Conservation (phyloP, 2,888 invertebrate genomes). For the Malachius bipustulatus region DNA sequence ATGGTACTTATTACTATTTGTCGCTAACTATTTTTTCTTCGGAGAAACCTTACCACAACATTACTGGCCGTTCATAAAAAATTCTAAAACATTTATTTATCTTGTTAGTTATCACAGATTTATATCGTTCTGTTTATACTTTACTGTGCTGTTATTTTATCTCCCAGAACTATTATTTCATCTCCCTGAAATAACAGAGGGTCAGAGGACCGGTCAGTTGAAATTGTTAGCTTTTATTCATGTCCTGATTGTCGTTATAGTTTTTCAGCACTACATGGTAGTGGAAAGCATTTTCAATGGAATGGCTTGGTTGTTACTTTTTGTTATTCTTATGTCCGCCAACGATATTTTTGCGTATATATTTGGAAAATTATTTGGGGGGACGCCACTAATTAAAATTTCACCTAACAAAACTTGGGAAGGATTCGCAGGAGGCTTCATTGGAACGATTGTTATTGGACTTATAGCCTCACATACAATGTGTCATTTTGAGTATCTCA, state of each 20-base stretch:
- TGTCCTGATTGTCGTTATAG: constrained; percentile 89
- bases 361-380: constrained; percentile 97
- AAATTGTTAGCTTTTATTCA: constrained; percentile 99
- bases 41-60: constrained; percentile 75
- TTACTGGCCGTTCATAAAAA: constrained; percentile 47
- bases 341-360: constrained; percentile 99
- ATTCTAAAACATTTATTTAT: constrained; percentile 50
- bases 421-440: constrained; percentile 94
- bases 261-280: constrained; percentile 93
- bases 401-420: constrained; percentile 99
- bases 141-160: constrained; percentile 89
- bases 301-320: constrained; percentile 86
- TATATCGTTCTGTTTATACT: constrained; percentile 91
- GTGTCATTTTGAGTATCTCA: constrained; percentile 23
- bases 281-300: constrained; percentile 97
- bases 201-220: too few species aligned
- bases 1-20: constrained; percentile 95
- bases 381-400: constrained; percentile 92
- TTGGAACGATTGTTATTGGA: constrained; percentile 86
- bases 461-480: constrained; percentile 47
- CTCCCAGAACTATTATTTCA: constrained; percentile 93
- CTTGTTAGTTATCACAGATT: constrained; percentile 92
- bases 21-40: constrained; percentile 97
- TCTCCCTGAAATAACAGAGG: too few species aligned
- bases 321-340: constrained; percentile 95